Percentiles rank a stretch among this genome's conserved stretches.
phyloP scores from a whole-genome alignment of 1,140 invertebrate species.

The Saccostrea cuccullata region DNA sequence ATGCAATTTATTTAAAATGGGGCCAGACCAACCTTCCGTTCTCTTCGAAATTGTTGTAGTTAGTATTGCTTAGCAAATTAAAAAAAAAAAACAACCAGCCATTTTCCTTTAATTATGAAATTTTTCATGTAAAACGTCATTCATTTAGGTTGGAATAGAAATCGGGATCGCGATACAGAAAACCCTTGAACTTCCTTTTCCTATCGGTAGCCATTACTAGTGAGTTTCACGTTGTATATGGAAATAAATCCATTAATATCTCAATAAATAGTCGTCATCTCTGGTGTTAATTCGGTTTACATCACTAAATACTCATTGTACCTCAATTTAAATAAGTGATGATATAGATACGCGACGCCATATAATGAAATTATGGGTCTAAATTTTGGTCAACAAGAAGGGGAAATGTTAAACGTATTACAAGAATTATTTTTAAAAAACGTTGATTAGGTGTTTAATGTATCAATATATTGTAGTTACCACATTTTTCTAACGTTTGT shows the following conservation, averaged over 20 bases:
- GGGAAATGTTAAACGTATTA: neutral
- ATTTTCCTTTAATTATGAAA: too few species aligned
- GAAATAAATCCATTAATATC: neutral
- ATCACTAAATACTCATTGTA: neutral
- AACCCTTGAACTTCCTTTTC: neutral
- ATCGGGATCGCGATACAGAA: neutral
- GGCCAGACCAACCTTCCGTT: too few species aligned
- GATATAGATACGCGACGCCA: neutral
- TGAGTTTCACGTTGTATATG: slow-evolving; percentile 30
- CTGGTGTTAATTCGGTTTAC: neutral
- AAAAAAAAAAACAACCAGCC: too few species aligned
- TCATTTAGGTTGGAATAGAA: neutral
- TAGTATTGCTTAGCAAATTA: too few species aligned
- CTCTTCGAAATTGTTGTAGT: too few species aligned
- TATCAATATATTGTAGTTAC: too few species aligned
- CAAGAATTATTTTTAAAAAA: neutral
- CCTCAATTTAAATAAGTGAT: neutral
- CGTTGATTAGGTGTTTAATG: neutral
- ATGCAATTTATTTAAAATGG: too few species aligned
- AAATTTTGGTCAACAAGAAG: neutral
- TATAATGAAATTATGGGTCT: neutral
- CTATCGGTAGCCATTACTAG: slow-evolving; percentile 26
- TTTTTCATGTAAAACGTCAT: too few species aligned
- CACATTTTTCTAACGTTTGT: too few species aligned
- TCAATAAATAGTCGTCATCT: neutral